Conservation (phyloP, 2,113 vertebrate species). For the Hypocryptadius cinnamomeus region DNA sequence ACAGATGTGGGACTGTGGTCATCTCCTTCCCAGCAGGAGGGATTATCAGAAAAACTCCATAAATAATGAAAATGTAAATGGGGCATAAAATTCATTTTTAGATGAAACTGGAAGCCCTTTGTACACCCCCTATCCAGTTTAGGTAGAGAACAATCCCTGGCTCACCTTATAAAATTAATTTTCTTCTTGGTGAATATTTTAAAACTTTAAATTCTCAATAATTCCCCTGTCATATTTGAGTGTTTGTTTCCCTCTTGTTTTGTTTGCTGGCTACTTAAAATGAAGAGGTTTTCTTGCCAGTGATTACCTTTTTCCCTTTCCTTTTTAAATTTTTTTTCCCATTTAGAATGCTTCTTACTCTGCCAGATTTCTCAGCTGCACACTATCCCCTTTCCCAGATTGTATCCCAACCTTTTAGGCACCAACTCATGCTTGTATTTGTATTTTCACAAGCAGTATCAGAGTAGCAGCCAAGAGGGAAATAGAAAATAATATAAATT, state of each 20-base stretch:
- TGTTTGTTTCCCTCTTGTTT: background rate
- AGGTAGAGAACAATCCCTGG: background rate
- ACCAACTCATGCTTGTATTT: background rate
- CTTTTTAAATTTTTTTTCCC: background rate
- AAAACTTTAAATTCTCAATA: background rate
- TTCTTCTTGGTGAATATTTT: background rate
- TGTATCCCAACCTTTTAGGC: background rate
- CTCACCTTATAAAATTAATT: background rate
- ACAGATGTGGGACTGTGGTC: conserved; percentile 28
- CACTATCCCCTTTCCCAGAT: background rate
- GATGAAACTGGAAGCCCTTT: background rate
- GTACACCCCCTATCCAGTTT: background rate
- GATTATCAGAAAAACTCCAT: conserved; percentile 29
- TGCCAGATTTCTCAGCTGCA: background rate
- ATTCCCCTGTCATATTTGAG: background rate
- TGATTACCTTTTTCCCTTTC: background rate
- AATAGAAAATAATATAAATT: background rate
- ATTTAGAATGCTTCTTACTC: background rate
- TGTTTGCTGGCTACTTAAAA: background rate
- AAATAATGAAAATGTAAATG: conserved; percentile 44
- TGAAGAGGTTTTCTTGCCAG: background rate
- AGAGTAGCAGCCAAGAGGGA: background rate
- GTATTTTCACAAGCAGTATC: background rate
- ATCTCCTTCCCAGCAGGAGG: conserved; percentile 13
- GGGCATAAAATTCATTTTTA: conserved; percentile 20